Conservation (phyloP, 1,140 invertebrate species). For the Odontomachus brunneus region DNA sequence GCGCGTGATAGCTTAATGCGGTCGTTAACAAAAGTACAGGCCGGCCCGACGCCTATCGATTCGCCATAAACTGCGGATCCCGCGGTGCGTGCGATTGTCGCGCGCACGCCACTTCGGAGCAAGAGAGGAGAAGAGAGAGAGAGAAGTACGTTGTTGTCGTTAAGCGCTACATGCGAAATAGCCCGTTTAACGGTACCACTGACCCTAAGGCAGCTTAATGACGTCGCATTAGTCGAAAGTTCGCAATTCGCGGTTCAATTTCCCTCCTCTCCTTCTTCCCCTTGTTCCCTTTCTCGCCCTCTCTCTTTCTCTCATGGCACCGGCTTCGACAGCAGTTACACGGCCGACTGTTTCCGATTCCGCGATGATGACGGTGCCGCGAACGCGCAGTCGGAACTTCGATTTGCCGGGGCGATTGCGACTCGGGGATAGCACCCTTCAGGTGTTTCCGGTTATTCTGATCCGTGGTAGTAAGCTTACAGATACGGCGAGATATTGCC, state of each 20-base stretch:
- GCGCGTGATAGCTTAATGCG: conserved; percentile 81
- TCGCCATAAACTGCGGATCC: conserved; percentile 79
- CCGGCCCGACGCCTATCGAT: conserved; percentile 76
- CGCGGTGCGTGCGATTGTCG: conserved; percentile 51
- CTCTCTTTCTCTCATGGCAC: background rate
- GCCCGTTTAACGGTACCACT: conserved; percentile 19
- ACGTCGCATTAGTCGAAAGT: conserved; percentile 51
- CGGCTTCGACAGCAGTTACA: background rate
- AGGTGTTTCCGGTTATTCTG: too few species aligned
- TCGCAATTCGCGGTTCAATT: conserved; percentile 14
- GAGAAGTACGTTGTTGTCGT: background rate
- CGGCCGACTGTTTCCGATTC: conserved; percentile 6
- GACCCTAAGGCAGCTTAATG: conserved; percentile 26
- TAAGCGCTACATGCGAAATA: conserved; percentile 36
- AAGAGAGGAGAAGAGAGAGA: background rate
- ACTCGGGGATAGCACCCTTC: too few species aligned
- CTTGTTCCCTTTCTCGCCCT: too few species aligned
- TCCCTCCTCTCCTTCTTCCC: too few species aligned
- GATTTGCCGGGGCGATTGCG: background rate
- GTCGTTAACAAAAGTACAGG: conserved; percentile 79
- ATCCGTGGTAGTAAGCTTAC: too few species aligned
- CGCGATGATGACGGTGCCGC: background rate
- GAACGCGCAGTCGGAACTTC: background rate
- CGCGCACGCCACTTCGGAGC: conserved; percentile 36
- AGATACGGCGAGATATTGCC: too few species aligned